Conservation (phyloP, 2,888 invertebrate genomes). For the Sphecodes monilicornis region DNA sequence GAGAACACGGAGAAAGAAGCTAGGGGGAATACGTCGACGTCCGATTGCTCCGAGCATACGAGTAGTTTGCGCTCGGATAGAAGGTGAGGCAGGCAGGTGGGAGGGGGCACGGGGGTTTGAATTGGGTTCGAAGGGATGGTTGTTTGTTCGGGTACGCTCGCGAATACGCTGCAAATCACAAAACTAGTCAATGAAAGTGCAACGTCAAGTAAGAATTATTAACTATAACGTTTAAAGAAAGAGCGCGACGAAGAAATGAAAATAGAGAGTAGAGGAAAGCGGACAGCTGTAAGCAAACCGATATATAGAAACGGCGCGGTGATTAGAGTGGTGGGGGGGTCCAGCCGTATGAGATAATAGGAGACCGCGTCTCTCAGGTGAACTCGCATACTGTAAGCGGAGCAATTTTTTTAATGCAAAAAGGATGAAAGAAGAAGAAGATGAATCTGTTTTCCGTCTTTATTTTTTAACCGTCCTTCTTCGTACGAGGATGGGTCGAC, state of each 20-base stretch:
- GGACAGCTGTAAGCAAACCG: constrained; percentile 24
- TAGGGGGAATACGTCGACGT: constrained; percentile 60
- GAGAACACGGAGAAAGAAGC: constrained; percentile 16
- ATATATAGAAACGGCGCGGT: not conserved
- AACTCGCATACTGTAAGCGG: constrained; percentile 22
- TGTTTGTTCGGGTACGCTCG: constrained; percentile 60
- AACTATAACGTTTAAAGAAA: constrained; percentile 72
- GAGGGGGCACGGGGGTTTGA: not conserved
- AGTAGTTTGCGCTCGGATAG: constrained; percentile 35
- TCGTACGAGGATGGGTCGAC: not conserved
- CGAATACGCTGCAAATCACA: constrained; percentile 75
- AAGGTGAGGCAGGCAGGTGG: constrained; percentile 11
- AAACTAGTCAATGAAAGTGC: constrained; percentile 85
- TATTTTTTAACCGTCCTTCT: constrained; percentile 15
- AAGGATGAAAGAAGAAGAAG: not conserved
- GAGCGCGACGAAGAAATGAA: constrained; percentile 57
- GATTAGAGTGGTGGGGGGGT: not conserved
- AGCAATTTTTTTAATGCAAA: constrained; percentile 15
- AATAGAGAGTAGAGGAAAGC: constrained; percentile 42
- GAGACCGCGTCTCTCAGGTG: constrained; percentile 8
- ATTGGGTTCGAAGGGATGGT: constrained; percentile 4
- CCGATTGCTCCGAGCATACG: constrained; percentile 38
- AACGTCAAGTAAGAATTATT: constrained; percentile 82
- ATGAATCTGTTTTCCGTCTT: constrained; percentile 19
- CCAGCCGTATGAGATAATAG: not conserved